These are phyloP conservation scores for Tribolium freemani DNA, from an alignment of 2,888 invertebrate genomes.

Conservation along the genomic window DNA sequence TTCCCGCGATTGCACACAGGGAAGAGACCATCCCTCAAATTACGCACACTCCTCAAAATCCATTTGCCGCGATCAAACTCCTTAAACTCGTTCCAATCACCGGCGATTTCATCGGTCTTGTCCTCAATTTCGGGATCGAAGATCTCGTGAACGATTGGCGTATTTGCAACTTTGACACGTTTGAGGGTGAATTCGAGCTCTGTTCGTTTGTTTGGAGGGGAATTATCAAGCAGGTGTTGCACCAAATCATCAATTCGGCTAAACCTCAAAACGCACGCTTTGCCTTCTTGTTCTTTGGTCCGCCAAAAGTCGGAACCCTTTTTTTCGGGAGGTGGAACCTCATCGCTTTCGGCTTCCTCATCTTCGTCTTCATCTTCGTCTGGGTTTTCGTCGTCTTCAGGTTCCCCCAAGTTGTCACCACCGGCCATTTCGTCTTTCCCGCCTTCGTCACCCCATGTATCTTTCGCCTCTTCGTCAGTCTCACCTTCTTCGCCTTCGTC, in stretches of 20 bases:
- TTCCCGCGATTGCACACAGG: constrained; percentile 61
- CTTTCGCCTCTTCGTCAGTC: constrained; percentile 27
- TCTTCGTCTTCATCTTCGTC: constrained; percentile 33
- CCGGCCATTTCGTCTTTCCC: constrained; percentile 27
- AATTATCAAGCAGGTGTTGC: constrained; percentile 61
- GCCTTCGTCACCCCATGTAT: constrained; percentile 1
- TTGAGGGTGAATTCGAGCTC: constrained; percentile 55
- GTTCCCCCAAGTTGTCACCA: constrained; percentile 21
- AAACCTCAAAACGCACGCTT: constrained; percentile 62
- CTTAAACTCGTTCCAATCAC: constrained; percentile 64
- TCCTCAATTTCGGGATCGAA: constrained; percentile 54
- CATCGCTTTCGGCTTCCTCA: constrained; percentile 40
- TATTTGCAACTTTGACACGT: constrained; percentile 56
- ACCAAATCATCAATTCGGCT: constrained; percentile 58
- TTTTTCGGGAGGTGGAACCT: constrained; percentile 19
- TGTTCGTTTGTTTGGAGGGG: constrained; percentile 57
- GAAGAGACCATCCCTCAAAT: constrained; percentile 57
- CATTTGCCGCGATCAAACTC: constrained; percentile 64
- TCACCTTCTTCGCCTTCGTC: constrained; percentile 16
- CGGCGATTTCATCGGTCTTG: constrained; percentile 53
- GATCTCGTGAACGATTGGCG: constrained; percentile 55
- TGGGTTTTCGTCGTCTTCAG: constrained; percentile 8
- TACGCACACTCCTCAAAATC: constrained; percentile 64
- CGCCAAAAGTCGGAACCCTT: constrained; percentile 58
- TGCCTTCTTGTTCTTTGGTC: constrained; percentile 53